These are phyloP conservation scores for Acanthurus tractus DNA, from an alignment of 2,797 vertebrate species.

Conservation along the genomic window DNA sequence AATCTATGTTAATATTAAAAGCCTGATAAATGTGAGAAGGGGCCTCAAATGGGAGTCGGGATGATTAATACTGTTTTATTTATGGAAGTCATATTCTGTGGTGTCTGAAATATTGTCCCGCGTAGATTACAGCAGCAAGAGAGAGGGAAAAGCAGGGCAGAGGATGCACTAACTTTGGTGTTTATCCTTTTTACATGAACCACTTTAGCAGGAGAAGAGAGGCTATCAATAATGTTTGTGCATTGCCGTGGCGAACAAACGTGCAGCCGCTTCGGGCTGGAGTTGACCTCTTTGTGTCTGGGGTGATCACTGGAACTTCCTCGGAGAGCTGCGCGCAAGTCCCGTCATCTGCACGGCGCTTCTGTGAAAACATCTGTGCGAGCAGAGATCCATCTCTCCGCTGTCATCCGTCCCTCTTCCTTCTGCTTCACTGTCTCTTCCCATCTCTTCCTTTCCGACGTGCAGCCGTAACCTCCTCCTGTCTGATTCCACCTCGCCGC, in stretches of 20 bases:
- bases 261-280: neutral
- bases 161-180: constrained; percentile 21
- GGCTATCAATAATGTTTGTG: constrained; percentile 16
- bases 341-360: constrained; percentile 39
- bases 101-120: constrained; percentile 74
- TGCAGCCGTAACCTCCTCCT: neutral
- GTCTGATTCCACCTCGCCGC: neutral
- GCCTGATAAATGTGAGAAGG: constrained; percentile 80
- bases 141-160: constrained; percentile 60
- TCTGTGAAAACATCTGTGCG: constrained; percentile 68
- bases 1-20: constrained; percentile 85
- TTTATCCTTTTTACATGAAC: constrained; percentile 31
- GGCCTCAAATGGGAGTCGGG: constrained; percentile 65
- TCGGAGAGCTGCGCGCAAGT: constrained; percentile 18
- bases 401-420: constrained; percentile 46
- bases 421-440: constrained; percentile 36
- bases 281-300: constrained; percentile 70
- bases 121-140: constrained; percentile 49
- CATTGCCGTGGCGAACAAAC: neutral
- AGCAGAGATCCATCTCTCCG: constrained; percentile 27
- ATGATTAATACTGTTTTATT: constrained; percentile 86
- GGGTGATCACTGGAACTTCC: constrained; percentile 44
- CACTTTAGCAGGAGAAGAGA: constrained; percentile 33
- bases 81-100: constrained; percentile 75
- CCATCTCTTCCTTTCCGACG: constrained; percentile 10